Evolutionary conservation across 2,888 invertebrate genomes (phyloP), one percentile per base, ranked within the genome.

Genomic region (Apoderus coryli): DNA sequence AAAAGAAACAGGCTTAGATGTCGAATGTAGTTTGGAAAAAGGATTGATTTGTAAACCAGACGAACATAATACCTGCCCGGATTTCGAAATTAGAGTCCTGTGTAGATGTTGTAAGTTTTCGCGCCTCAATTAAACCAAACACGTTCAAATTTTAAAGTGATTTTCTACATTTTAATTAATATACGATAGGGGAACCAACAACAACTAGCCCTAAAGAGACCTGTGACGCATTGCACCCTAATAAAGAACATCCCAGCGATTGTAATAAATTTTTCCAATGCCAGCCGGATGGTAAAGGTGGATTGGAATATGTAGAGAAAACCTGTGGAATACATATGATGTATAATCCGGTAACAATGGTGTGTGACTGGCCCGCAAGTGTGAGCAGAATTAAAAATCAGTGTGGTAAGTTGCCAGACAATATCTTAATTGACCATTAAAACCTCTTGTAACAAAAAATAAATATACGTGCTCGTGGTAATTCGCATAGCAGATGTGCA

Each of bases 81-180:
- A 89, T 60, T 88, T 86, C 49, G 86, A 89, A 58, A 73, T 88
- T 27, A 65, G 79, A 15, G 76, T 85, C 2, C 63, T 69, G 22
- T 88, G 88, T 49, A 54, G 63, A 31, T 80, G 79, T 49, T 57
- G 54, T 53, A 45, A 43, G 42, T 35, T n/a, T n/a, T n/a, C n/a
- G n/a, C n/a, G n/a, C n/a, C n/a, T n/a, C n/a, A n/a, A n/a, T n/a
- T n/a, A n/a, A n/a, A n/a, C n/a, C n/a, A n/a, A n/a, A n/a, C n/a
- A n/a, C n/a, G n/a, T n/a, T n/a, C n/a, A n/a, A n/a, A n/a, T n/a
- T n/a, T n/a, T n/a, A n/a, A n/a, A n/a, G n/a, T n/a, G n/a, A n/a
- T n/a, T n/a, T n/a, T n/a, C n/a, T n/a, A n/a, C n/a, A n/a, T n/a
- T n/a, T n/a, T n/a, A n/a, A n/a, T n/a, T n/a, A n/a, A n/a, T n/a